Conservation (phyloP, 1,140 invertebrate genomes). For the Stratiolaelaps scimitus region DNA sequence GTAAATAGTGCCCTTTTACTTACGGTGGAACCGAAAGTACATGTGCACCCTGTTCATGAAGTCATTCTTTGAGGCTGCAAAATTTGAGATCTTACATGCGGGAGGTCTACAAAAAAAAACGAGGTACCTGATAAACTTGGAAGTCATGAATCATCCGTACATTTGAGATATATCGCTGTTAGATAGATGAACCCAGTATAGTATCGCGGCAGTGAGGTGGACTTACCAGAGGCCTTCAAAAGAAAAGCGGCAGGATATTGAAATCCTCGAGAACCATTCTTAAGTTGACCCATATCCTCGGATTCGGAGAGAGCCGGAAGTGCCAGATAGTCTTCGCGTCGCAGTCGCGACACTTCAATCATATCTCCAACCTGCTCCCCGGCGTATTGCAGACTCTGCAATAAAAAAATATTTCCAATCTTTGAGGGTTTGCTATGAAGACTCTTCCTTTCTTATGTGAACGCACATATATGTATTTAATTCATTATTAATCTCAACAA, state of each 20-base stretch:
- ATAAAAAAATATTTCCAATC: not conserved
- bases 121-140: not conserved
- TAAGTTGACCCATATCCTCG: not conserved
- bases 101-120: not conserved
- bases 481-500: no score
- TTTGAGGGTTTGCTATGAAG: no score
- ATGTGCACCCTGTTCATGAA: no score
- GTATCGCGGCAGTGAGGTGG: no score
- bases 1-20: not conserved
- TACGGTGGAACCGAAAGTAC: not conserved
- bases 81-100: not conserved
- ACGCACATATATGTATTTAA: no score
- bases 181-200: not conserved
- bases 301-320: not conserved
- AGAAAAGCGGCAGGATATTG: constrained; percentile 4
- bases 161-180: not conserved
- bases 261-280: not conserved
- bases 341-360: not conserved
- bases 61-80: not conserved
- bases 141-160: not conserved
- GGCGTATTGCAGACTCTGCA: not conserved
- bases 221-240: constrained; percentile 1
- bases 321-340: not conserved
- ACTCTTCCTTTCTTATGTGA: no score
- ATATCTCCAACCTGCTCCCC: constrained; percentile 10